These are phyloP conservation scores for Lapara coniferarum DNA, from an alignment of 2,888 invertebrate species.

Conservation along the genomic window DNA sequence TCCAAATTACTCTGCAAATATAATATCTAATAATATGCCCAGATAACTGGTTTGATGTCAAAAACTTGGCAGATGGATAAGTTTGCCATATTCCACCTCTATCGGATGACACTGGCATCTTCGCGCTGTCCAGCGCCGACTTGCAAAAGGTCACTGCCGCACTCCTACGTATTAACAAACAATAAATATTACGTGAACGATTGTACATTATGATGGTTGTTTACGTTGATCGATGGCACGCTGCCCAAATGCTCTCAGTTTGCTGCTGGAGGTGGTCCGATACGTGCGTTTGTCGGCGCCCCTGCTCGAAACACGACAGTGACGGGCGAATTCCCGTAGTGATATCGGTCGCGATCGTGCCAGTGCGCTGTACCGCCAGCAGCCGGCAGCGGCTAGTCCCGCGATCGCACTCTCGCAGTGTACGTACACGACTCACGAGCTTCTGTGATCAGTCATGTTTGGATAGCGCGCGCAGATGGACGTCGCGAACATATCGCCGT, in stretches of 20 bases:
- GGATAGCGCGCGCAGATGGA: constrained; percentile 72
- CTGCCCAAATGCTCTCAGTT: constrained; percentile 32
- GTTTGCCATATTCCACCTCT: constrained; percentile 18
- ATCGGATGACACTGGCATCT: constrained; percentile 12
- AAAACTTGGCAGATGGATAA: constrained; percentile 13
- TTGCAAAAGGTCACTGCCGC: constrained; percentile 6
- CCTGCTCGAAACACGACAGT: constrained; percentile 11
- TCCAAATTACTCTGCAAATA: constrained; percentile 25
- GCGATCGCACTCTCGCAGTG: background rate
- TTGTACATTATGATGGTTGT: constrained; percentile 22
- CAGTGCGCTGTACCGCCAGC: constrained; percentile 18
- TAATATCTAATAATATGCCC: constrained; percentile 23
- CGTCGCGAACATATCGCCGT: constrained; percentile 70
- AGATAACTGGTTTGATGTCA: constrained; percentile 12
- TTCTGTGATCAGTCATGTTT: constrained; percentile 79
- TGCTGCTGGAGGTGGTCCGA: constrained; percentile 12
- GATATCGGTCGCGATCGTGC: constrained; percentile 30
- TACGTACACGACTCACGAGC: background rate
- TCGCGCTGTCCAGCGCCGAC: background rate
- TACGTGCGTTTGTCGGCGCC: background rate
- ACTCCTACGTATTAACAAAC: constrained; percentile 24
- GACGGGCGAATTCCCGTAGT: background rate
- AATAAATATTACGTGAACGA: constrained; percentile 24
- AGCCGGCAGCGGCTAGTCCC: too few species aligned
- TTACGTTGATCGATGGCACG: constrained; percentile 31